Conservation (phyloP, 2,113 vertebrate genomes). For the Solea solea region DNA sequence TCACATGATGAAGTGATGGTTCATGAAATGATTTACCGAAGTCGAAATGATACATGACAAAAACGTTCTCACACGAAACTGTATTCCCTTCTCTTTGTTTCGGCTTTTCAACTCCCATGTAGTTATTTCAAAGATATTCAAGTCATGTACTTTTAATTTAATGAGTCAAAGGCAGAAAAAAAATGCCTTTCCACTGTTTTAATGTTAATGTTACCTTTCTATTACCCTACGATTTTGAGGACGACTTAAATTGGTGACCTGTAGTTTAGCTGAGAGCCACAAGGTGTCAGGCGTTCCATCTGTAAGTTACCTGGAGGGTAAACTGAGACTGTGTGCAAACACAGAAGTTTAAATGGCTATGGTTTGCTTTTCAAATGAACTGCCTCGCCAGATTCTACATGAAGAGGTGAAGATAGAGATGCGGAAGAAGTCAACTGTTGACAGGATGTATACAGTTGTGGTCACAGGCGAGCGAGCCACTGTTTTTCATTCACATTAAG, state of each 20-base stretch:
- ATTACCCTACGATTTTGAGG: no score
- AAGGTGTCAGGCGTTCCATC: constrained; percentile 57
- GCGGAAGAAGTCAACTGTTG: constrained; percentile 75
- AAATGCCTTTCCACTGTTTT: no score
- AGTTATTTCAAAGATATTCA: no score
- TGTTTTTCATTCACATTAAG: constrained; percentile 46
- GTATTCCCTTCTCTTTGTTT: no score
- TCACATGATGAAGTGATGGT: no score
- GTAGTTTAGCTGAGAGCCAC: constrained; percentile 37
- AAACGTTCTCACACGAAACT: no score
- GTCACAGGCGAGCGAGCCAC: constrained; percentile 59
- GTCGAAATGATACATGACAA: no score
- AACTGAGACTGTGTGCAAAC: neutral
- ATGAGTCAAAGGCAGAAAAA: no score
- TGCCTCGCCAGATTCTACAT: neutral
- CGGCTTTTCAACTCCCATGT: no score
- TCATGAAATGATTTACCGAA: no score
- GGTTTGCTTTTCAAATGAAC: neutral
- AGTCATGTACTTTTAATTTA: no score
- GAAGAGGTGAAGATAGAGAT: constrained; percentile 6
- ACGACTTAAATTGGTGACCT: neutral
- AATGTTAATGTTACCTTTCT: no score
- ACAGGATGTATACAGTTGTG: constrained; percentile 80
- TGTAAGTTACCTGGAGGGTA: neutral
- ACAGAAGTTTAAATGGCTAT: neutral